Conservation (phyloP, 2,113 vertebrate genomes). For the Polyodon spathula region DNA sequence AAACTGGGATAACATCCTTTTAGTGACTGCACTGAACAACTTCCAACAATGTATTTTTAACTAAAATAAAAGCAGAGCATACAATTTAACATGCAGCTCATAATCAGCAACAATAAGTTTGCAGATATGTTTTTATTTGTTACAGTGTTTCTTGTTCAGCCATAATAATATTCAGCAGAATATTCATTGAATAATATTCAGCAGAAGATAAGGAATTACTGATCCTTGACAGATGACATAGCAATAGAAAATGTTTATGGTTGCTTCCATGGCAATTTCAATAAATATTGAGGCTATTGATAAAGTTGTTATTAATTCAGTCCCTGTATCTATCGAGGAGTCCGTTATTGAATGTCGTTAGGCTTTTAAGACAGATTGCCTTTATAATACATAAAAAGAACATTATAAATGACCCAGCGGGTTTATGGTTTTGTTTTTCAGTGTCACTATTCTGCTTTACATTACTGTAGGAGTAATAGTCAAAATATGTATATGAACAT, state of each 20-base stretch:
- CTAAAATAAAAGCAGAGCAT: too few species aligned
- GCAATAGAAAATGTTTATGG: constrained; percentile 4
- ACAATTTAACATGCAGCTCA: too few species aligned
- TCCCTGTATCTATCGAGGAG: not conserved
- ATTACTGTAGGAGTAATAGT: too few species aligned
- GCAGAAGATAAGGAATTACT: not conserved
- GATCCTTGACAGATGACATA: not conserved
- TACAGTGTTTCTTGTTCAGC: too few species aligned
- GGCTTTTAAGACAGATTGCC: not conserved
- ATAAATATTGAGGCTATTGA: not conserved
- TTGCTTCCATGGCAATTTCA: constrained; percentile 2
- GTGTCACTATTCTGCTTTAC: too few species aligned
- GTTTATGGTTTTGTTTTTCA: not conserved
- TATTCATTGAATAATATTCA: not conserved
- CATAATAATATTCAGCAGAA: not conserved
- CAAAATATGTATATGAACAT: too few species aligned
- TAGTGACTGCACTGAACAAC: too few species aligned
- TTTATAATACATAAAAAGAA: not conserved
- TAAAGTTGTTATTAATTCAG: not conserved
- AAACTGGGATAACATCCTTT: too few species aligned
- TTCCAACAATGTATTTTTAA: too few species aligned
- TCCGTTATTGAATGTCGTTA: not conserved
- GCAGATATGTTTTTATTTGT: too few species aligned
- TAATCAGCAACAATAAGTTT: too few species aligned
- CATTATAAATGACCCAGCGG: not conserved